Percentiles rank a stretch among this genome's conserved stretches.
Conservation (phyloP, 1,140 invertebrate genomes). For the Aphelinus atriplicis region DNA sequence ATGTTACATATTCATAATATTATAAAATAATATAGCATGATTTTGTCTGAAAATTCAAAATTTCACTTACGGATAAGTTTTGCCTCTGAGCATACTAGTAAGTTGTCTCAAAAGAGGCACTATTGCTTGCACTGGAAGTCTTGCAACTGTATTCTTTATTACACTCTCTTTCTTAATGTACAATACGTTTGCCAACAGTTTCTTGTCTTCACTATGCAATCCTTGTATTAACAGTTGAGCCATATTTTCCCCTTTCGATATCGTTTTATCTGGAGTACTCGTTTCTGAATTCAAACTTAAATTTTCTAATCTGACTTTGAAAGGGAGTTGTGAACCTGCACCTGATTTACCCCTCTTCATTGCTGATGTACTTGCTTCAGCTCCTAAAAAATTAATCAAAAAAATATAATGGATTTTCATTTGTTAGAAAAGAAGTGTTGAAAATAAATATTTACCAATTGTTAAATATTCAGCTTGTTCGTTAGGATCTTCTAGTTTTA, state of each 20-base stretch:
- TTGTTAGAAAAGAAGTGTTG: neutral
- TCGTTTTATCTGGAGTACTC: conserved; percentile 62
- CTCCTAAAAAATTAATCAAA: conserved; percentile 40
- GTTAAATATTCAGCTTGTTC: conserved; percentile 65
- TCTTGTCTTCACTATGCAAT: conserved; percentile 79
- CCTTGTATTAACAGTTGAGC: conserved; percentile 80
- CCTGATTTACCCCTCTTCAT: conserved; percentile 62
- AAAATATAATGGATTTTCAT: conserved; percentile 23
- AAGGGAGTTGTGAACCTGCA: conserved; percentile 73
- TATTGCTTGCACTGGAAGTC: conserved; percentile 72
- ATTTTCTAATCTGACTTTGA: conserved; percentile 80
- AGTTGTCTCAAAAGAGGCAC: conserved; percentile 72
- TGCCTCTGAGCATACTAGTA: conserved; percentile 70
- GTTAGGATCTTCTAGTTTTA: conserved; percentile 61
- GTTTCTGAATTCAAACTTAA: conserved; percentile 69
- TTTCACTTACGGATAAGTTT: conserved; percentile 69
- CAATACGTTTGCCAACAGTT: conserved; percentile 70
- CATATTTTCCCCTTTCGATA: conserved; percentile 71
- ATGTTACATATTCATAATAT: neutral
- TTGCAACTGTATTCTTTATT: conserved; percentile 71
- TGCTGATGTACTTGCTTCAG: conserved; percentile 42
- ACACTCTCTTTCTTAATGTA: conserved; percentile 67
- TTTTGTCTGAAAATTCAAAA: neutral
- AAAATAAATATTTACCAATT: conserved; percentile 47
- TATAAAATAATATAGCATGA: neutral